Evolutionary conservation across 1,140 invertebrate genomes (phyloP).

Genomic region (Penaeus vannamei): DNA sequence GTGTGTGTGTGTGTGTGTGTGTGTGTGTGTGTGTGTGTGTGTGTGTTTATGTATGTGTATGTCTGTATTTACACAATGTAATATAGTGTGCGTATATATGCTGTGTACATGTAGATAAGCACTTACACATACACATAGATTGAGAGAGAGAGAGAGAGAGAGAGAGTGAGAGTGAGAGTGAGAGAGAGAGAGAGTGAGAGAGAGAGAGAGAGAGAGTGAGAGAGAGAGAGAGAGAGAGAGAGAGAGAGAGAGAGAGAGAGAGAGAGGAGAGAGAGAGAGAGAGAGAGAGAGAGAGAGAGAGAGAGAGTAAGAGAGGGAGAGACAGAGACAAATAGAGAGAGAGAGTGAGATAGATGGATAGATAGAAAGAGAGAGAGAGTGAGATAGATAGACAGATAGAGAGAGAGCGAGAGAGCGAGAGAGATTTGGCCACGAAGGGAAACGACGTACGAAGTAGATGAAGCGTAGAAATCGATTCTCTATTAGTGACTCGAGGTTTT

Average conservation of each 20-base stretch:
- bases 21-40: no score
- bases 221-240: constrained; percentile 31
- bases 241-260: not conserved
- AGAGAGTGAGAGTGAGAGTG: not conserved
- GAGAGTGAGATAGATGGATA: constrained; percentile 3
- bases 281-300: not conserved
- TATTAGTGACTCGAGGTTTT: no score
- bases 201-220: constrained; percentile 41
- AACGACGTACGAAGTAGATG: no score
- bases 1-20: no score
- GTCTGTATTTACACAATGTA: no score
- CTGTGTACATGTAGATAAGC: not conserved
- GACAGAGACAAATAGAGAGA: constrained; percentile 36
- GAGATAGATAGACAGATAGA: not conserved
- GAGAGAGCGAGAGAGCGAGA: not conserved
- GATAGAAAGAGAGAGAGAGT: no score
- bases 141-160: not conserved
- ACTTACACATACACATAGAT: not conserved
- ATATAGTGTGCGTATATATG: no score
- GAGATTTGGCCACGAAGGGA: no score
- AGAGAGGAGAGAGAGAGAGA: not conserved
- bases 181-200: not conserved
- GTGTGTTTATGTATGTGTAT: no score
- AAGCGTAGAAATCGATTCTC: no score
- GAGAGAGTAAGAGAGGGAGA: not conserved